Percentiles rank a stretch among this genome's conserved stretches.
phyloP scores from a whole-genome alignment of 2,888 invertebrate species.

The Chaetogeoica ovagalla region DNA sequence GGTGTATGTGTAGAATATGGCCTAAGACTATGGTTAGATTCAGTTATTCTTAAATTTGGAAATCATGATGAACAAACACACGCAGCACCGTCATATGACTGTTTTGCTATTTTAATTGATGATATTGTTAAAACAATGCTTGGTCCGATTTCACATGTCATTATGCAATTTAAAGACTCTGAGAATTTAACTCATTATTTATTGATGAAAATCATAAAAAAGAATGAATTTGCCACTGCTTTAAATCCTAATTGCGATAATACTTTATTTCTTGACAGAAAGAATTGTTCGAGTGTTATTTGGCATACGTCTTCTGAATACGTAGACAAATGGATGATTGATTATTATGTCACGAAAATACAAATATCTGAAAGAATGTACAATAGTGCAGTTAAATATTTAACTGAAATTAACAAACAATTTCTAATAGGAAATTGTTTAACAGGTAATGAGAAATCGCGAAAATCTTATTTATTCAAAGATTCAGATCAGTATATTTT shows the following conservation, averaged over 20 bases:
- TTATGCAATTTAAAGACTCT: slow-evolving; percentile 35
- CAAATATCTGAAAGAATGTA: slow-evolving; percentile 50
- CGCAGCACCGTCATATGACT: slow-evolving; percentile 23
- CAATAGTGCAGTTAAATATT: slow-evolving; percentile 29
- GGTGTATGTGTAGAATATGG: slow-evolving; percentile 34
- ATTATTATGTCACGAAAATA: slow-evolving; percentile 38
- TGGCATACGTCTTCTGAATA: slow-evolving; percentile 48
- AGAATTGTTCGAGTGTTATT: slow-evolving; percentile 47
- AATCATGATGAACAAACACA: slow-evolving; percentile 12
- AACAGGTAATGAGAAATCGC: slow-evolving; percentile 26
- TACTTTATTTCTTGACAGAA: slow-evolving; percentile 14
- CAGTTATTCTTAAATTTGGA: slow-evolving; percentile 30
- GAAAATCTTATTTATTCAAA: slow-evolving; percentile 37
- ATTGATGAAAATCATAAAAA: slow-evolving; percentile 45
- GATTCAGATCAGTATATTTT: slow-evolving; percentile 5
- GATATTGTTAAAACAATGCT: slow-evolving; percentile 37
- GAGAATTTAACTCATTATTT: slow-evolving; percentile 38
- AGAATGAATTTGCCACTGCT: slow-evolving; percentile 34
- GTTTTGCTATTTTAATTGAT: slow-evolving; percentile 36
- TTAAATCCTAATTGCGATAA: slow-evolving; percentile 27
- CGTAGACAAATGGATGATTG: slow-evolving; percentile 31
- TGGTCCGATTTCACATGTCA: slow-evolving; percentile 45
- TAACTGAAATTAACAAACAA: slow-evolving; percentile 31
- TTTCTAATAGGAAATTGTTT: slow-evolving; percentile 26
- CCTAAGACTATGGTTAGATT: slow-evolving; percentile 45